Base-by-base conservation (phyloP, 2,797 vertebrate species). In the Steatocranus sp. region DNA sequence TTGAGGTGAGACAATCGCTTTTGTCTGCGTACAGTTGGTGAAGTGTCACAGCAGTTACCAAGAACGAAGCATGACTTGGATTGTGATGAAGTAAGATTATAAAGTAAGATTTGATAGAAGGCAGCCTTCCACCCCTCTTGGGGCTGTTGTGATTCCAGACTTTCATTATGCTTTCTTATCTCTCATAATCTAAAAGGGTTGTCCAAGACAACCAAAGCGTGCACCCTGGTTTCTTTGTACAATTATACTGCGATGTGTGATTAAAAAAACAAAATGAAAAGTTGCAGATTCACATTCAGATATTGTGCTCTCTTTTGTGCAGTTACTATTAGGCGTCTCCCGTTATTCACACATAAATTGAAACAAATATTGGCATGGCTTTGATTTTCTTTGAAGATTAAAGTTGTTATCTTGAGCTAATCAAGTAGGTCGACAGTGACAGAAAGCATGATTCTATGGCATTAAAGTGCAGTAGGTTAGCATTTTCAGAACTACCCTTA, bases 1-100 rank as follows among this genome's bases (percentile, higher is more conserved):
- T 75, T 48, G 58, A 88, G 80, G 87, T 88, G 84, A 91, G 77
- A 90, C 51, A 85, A 36, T 85, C 66, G 63, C 79, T 78, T 87
- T 32, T 51, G 58, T 49, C 58, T 75, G 41, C 54, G 6, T 76
- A 11, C 81, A 56, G 48, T 48, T 48, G 1, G 68, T 83, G 75
- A 86, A 66, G 78, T 82, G 84, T 85, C 11, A 83, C 43, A 43
- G 76, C 77, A 30, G 66, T 70, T 34, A 18, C 18, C 32, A 46
- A 76, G 49, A 53, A 27, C 1, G 2, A 74, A 48, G 43, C 74
- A 79, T 84, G 83, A 83, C 83, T 88, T 43, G 36, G 50, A 54
- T 88, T 18, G 54, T 15, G 81, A 89, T 85, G 6, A 86, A 84
- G 58, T 54, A 12, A 83, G 80, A 88, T 85, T 80, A 80, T 83